Base-by-base conservation (phyloP, 2,888 invertebrate species). In the Pantelozetes paolii region DNA sequence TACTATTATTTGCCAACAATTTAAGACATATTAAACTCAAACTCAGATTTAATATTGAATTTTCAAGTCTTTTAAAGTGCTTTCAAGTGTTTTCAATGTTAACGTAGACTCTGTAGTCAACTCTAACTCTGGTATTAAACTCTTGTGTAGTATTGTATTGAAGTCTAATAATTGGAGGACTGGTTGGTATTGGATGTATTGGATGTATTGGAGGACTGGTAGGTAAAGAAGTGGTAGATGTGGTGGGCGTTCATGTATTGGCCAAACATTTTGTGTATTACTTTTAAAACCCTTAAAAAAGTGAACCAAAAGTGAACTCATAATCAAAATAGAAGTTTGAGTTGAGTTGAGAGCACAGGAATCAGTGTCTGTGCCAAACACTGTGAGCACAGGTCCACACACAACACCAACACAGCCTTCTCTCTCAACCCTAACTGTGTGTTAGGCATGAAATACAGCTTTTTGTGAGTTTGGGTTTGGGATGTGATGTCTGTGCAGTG, bases 401-500 rank as follows among this genome's bases (percentile, higher is more conserved):
- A 42, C 15, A 8, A 11, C 42, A 11, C 15, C 42, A 42, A 42
- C 9, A 11, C 15, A 42, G 42, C 9, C 15, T 15, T n/a, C n/a
- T 57, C 57, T 28, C 57, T 62, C n/a, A 62, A 62, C 32, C 30
- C 62, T 32, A 62, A 62, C 15, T 57, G 18, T 20, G 28, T 15
- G 57, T n/a, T 13, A 62, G 20, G 36, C 62, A 32, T 32, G 62
- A 62, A 62, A 62, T 62, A 62, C 62, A 62, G 62, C 62, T 62
- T 62, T 62, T 62, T 36, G n/a, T 28, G 32, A 57, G n/a, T 36
- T 36, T 36, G 36, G 36, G 36, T 36, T 36, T 36, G 5, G 36
- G 36, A 36, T 36, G 36, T 36, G 36, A 36, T 8, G 5, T 8
- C 36, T 8, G 36, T 36, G 36, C 5, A 36, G 9, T 36, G 36